Evolutionary conservation across 2,888 invertebrate species (phyloP).

Genomic region (Eustalomyia histrio): DNA sequence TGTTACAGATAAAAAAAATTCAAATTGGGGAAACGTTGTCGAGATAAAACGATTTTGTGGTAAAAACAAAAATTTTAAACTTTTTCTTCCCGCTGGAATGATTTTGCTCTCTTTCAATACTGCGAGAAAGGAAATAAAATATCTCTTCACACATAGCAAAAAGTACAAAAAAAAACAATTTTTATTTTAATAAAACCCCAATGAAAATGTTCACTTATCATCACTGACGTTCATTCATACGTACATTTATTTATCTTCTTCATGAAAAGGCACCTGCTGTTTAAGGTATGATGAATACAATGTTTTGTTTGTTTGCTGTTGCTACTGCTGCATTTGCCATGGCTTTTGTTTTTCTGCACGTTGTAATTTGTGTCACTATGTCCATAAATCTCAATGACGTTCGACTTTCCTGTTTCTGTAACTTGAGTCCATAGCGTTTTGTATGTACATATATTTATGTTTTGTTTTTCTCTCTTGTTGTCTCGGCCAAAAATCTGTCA

Average conservation of each 20-base stretch:
- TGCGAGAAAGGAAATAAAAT: too few relatives aligned
- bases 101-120: too few relatives aligned
- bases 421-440: conserved; percentile 4
- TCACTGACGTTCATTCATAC: too few relatives aligned
- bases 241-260: conserved; percentile 21
- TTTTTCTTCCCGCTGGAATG: too few relatives aligned
- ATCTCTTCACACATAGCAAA: too few relatives aligned
- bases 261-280: conserved; percentile 39
- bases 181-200: too few relatives aligned
- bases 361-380: conserved; percentile 43
- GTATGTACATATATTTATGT: background rate
- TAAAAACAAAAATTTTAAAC: too few relatives aligned
- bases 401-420: conserved; percentile 39
- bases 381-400: conserved; percentile 43
- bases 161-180: too few relatives aligned
- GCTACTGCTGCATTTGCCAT: background rate
- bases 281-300: conserved; percentile 25
- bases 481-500: conserved; percentile 36
- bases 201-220: too few relatives aligned
- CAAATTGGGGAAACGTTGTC: too few relatives aligned
- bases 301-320: conserved; percentile 5
- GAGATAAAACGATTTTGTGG: too few relatives aligned
- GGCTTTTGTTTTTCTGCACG: conserved; percentile 26
- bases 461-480: conserved; percentile 2
- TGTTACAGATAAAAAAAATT: too few relatives aligned